Percentiles rank a stretch among this genome's conserved stretches.
phyloP scores from a whole-genome alignment of 2,113 vertebrate species.

The Alectura lathami region DNA sequence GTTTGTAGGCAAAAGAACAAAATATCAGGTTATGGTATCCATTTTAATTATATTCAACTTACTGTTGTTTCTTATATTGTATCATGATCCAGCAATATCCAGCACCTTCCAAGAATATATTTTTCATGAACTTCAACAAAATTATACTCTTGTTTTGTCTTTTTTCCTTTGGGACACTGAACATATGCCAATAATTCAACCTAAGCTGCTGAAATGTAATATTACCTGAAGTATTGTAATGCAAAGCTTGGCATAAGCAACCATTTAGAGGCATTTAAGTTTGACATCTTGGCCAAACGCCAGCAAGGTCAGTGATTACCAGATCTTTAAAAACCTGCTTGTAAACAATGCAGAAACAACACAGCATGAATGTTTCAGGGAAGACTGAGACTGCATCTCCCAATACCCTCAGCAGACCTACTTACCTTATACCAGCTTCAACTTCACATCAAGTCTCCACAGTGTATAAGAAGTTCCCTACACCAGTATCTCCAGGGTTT shows the following conservation, averaged over 20 bases:
- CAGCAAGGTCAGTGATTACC: not conserved
- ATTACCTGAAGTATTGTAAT: not conserved
- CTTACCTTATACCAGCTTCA: not conserved
- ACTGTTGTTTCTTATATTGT: not conserved
- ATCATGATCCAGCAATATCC: not conserved
- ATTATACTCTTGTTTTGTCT: not conserved
- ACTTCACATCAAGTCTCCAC: not conserved
- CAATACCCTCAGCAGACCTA: not conserved
- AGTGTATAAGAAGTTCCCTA: not conserved
- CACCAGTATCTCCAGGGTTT: not conserved
- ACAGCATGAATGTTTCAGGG: not conserved
- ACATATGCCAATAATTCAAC: not conserved
- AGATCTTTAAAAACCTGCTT: not conserved
- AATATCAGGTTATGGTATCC: not conserved
- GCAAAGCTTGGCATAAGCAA: not conserved
- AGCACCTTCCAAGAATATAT: not conserved
- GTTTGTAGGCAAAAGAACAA: not conserved
- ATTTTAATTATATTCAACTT: not conserved
- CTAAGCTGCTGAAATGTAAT: not conserved
- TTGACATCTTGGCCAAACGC: not conserved
- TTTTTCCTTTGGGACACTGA: not conserved
- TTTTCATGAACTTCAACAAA: not conserved
- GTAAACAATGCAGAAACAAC: not conserved
- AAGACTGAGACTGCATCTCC: not conserved
- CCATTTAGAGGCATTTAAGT: not conserved